A percentile compares a stretch with the other conserved stretches of the same genome.
Evolutionary conservation across 2,797 vertebrate species (phyloP).

Genomic region (Hipposideros larvatus): DNA sequence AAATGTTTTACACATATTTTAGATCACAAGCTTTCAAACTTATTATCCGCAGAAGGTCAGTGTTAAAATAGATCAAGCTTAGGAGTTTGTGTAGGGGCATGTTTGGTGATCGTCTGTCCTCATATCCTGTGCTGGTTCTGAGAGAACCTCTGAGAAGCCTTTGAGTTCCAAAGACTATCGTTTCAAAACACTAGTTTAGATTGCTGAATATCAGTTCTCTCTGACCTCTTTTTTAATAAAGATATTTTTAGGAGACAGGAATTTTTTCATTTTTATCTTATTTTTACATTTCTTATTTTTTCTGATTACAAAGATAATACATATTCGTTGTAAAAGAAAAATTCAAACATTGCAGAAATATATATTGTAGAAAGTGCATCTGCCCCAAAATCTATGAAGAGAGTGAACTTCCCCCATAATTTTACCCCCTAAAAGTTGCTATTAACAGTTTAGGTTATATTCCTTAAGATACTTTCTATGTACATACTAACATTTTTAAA

Average conservation of each 20-base stretch:
- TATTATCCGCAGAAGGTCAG: background rate
- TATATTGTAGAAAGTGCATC: background rate
- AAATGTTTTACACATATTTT: conserved; percentile 46
- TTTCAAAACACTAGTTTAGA: background rate
- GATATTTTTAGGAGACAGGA: conserved; percentile 23
- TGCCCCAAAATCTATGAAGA: background rate
- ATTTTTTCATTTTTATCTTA: conserved; percentile 58
- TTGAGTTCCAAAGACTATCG: background rate
- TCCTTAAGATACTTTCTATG: background rate
- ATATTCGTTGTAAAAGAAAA: conserved; percentile 56
- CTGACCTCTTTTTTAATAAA: conserved; percentile 24
- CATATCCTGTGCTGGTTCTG: background rate
- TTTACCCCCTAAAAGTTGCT: background rate
- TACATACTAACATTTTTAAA: conserved; percentile 32
- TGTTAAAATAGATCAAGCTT: background rate
- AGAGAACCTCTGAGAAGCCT: background rate
- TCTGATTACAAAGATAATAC: conserved; percentile 51
- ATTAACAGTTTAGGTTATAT: background rate
- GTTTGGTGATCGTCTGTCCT: background rate
- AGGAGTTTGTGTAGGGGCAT: background rate
- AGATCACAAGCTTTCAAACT: conserved; percentile 37
- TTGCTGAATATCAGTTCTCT: conserved; percentile 35
- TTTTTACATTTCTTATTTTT: conserved; percentile 58
- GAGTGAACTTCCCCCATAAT: background rate
- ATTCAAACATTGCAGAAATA: background rate